A percentile compares a stretch with the other conserved stretches of the same genome.
Evolutionary conservation across 2,888 invertebrate genomes (phyloP).

Genomic region (Eutolmus rufibarbis): DNA sequence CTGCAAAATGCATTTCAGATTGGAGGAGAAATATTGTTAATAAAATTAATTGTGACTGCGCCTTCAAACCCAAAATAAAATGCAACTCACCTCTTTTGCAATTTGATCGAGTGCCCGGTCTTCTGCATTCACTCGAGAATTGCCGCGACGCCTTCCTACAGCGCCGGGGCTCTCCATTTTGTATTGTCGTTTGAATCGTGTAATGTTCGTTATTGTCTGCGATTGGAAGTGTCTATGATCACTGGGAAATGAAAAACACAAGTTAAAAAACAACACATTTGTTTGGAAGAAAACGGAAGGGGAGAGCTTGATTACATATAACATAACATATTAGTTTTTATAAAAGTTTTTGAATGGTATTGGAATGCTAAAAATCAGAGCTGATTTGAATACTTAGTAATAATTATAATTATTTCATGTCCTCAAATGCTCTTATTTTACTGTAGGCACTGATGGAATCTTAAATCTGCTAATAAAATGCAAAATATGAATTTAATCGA

Average conservation of each 20-base stretch:
- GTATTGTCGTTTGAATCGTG: slow-evolving; percentile 27
- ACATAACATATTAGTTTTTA: not conserved
- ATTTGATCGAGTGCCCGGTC: slow-evolving; percentile 97
- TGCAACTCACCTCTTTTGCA: slow-evolving; percentile 86
- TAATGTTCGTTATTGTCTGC: slow-evolving; percentile 26
- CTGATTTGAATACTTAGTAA: not conserved
- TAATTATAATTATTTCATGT: not conserved
- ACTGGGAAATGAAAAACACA: not conserved
- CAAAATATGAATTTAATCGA: no score
- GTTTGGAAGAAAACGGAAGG: not conserved
- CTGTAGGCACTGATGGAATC: not conserved
- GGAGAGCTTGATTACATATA: not conserved
- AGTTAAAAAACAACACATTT: not conserved
- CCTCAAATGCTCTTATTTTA: not conserved
- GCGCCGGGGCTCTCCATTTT: slow-evolving; percentile 61
- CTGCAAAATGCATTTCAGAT: no score
- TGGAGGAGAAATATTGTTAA: not conserved
- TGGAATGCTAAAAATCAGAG: not conserved
- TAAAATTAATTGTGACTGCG: not conserved
- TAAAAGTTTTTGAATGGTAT: not conserved
- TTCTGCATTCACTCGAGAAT: slow-evolving; percentile 87
- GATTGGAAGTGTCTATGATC: not conserved
- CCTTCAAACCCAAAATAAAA: not conserved
- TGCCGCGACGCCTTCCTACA: slow-evolving; percentile 77
- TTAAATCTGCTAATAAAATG: not conserved